phyloP scores from a whole-genome alignment of 2,113 vertebrate species.

The Chloropsis hardwickii region DNA sequence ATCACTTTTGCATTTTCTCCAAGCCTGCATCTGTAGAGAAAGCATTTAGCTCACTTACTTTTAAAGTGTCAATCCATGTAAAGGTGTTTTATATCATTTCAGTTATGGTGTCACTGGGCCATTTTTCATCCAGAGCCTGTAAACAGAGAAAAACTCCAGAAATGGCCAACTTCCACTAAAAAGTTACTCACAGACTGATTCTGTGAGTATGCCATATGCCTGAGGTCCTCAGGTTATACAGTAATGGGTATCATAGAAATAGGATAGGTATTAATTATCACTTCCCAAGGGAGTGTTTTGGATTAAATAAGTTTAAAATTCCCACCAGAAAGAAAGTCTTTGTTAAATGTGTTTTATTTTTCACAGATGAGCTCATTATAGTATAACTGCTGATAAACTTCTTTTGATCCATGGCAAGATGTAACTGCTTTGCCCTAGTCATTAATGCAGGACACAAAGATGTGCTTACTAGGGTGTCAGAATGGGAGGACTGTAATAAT shows the following conservation, averaged over 20 bases:
- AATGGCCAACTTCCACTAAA: background rate
- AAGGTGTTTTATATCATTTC: background rate
- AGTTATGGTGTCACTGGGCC: background rate
- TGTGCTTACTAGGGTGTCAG: background rate
- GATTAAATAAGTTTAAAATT: background rate
- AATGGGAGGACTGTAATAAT: background rate
- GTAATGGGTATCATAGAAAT: background rate
- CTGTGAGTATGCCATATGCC: background rate
- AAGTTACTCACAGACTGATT: background rate
- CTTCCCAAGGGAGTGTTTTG: background rate
- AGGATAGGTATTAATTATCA: background rate
- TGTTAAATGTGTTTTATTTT: background rate
- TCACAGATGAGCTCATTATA: background rate
- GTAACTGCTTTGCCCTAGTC: background rate
- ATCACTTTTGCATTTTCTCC: background rate
- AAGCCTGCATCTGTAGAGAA: background rate
- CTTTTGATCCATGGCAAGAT: background rate
- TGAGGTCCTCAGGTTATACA: background rate
- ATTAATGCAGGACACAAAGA: background rate
- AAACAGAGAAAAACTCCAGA: background rate
- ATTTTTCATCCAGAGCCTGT: background rate
- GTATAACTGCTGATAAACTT: background rate
- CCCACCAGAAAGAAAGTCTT: background rate
- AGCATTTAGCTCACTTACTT: background rate
- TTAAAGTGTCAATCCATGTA: background rate